Evolutionary conservation across 2,888 invertebrate species (phyloP).

Genomic region (Omphaloscelis lunosa): DNA sequence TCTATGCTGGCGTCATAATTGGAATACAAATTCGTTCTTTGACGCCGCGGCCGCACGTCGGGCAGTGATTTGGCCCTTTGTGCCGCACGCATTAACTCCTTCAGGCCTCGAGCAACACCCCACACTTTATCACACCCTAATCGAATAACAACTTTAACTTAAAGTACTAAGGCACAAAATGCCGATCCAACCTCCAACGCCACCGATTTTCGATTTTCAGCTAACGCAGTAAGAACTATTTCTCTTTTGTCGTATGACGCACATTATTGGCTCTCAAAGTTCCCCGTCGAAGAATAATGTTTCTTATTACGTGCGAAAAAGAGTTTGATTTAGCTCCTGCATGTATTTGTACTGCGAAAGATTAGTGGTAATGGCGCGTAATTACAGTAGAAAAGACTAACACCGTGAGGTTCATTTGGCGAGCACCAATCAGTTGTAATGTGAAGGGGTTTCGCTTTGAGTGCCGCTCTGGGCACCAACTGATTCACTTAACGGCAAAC

Average conservation of each 20-base stretch:
- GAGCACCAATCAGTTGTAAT: conserved; percentile 84
- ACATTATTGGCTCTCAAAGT: conserved; percentile 55
- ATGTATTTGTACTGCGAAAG: conserved; percentile 73
- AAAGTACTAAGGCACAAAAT: conserved; percentile 58
- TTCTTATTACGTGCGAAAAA: conserved; percentile 71
- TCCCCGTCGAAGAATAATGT: conserved; percentile 66
- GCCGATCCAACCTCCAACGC: conserved; percentile 56
- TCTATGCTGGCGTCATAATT: conserved; percentile 85
- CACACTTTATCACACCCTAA: conserved; percentile 68
- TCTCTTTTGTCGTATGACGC: conserved; percentile 73
- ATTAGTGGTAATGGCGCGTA: conserved; percentile 89
- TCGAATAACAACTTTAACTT: conserved; percentile 75
- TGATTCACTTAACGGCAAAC: conserved; percentile 84
- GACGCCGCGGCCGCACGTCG: conserved; percentile 84
- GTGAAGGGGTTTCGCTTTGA: conserved; percentile 82
- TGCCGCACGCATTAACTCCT: conserved; percentile 90
- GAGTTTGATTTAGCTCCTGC: conserved; percentile 69
- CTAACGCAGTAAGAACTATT: conserved; percentile 84
- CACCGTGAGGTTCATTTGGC: conserved; percentile 89
- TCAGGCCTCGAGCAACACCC: conserved; percentile 84
- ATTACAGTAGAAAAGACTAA: conserved; percentile 90
- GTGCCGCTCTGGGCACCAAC: conserved; percentile 77
- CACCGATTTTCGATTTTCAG: conserved; percentile 82
- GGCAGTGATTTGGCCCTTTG: conserved; percentile 90
- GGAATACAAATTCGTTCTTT: conserved; percentile 90